These are phyloP conservation scores for Pterocles burchelli DNA, from an alignment of 2,113 vertebrate species.

Conservation along the genomic window DNA sequence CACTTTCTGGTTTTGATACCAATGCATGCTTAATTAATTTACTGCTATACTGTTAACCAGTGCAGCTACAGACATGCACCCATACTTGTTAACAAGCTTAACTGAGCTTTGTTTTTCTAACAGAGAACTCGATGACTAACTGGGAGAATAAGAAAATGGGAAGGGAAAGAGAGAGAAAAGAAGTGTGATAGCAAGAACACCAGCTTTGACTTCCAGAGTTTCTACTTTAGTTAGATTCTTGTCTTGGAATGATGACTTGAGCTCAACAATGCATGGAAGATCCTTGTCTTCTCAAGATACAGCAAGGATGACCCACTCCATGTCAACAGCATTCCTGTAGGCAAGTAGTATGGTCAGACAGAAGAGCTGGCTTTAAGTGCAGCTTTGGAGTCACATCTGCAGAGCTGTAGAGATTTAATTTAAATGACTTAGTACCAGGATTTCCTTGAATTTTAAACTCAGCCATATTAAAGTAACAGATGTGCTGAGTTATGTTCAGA, in stretches of 20 bases:
- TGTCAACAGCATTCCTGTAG: neutral
- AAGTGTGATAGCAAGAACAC: neutral
- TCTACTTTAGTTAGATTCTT: neutral
- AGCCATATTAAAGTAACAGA: neutral
- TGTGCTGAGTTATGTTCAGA: neutral
- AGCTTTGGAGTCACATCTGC: neutral
- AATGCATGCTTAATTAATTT: neutral
- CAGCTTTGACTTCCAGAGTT: neutral
- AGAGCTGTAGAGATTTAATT: neutral
- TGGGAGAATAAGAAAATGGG: neutral
- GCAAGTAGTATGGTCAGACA: neutral
- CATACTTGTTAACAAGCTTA: neutral
- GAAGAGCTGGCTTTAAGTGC: neutral
- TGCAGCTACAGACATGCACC: neutral
- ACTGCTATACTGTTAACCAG: neutral
- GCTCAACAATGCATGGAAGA: neutral
- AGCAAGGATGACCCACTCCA: neutral
- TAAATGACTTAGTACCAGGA: neutral
- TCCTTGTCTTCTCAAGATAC: neutral
- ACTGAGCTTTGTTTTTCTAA: neutral
- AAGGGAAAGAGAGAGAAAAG: neutral
- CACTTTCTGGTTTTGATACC: neutral
- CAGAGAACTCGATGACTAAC: neutral
- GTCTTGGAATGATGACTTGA: neutral
- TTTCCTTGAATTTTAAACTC: neutral